phyloP scores from a whole-genome alignment of 2,113 vertebrate genomes.

The Ageneiosus marmoratus region DNA sequence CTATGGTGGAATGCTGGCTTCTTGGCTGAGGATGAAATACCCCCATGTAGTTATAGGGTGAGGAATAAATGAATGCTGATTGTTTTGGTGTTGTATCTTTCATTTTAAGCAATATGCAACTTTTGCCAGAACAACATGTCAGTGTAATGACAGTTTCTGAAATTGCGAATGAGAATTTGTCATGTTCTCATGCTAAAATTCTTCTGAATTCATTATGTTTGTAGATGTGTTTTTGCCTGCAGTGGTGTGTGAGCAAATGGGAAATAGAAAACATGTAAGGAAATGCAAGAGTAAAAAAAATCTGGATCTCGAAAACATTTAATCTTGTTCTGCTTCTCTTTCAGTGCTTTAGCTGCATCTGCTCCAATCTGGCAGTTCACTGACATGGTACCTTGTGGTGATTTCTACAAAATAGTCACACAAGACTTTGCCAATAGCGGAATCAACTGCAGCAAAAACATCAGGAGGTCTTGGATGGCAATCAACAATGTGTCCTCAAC shows the following conservation, averaged over 20 bases:
- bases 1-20: slow-evolving; percentile 93
- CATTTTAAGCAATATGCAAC: not conserved
- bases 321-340: slow-evolving; percentile 30
- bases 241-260: not conserved
- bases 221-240: not conserved
- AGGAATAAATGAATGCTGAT: slow-evolving; percentile 50
- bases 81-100: not conserved
- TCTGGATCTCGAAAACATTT: not conserved
- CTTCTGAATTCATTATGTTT: not conserved
- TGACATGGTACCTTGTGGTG: slow-evolving; percentile 81
- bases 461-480: slow-evolving; percentile 85
- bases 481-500: slow-evolving; percentile 78
- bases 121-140: not conserved
- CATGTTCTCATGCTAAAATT: not conserved
- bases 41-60: slow-evolving; percentile 87
- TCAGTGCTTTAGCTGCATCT: slow-evolving; percentile 90
- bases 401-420: slow-evolving; percentile 85
- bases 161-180: not conserved
- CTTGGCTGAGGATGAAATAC: slow-evolving; percentile 98
- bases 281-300: not conserved
- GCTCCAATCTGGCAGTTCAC: slow-evolving; percentile 95
- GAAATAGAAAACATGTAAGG: not conserved
- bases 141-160: not conserved
- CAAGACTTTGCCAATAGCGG: slow-evolving; percentile 82
- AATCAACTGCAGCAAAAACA: slow-evolving; percentile 78